phyloP scores from a whole-genome alignment of 2,888 invertebrate species.

The Empis stercorea region DNA sequence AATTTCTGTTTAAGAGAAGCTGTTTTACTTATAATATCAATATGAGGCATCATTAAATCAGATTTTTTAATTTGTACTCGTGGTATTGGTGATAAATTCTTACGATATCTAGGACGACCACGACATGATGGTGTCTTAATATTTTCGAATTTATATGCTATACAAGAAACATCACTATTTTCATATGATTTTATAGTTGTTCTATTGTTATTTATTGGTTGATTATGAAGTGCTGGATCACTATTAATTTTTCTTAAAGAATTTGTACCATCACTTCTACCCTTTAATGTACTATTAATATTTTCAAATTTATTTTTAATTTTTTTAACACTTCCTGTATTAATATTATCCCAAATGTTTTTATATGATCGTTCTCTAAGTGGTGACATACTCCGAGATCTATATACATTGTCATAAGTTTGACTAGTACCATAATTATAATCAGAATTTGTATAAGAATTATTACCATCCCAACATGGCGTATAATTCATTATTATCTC shows the following conservation, averaged over 20 bases:
- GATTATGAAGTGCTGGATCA: slow-evolving; percentile 59
- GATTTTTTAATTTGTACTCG: slow-evolving; percentile 48
- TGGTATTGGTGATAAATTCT: slow-evolving; percentile 49
- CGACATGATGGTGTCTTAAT: slow-evolving; percentile 37
- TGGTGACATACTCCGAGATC: slow-evolving; percentile 61
- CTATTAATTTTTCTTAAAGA: slow-evolving; percentile 53
- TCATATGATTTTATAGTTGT: slow-evolving; percentile 40
- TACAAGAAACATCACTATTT: slow-evolving; percentile 45
- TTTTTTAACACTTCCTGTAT: slow-evolving; percentile 63
- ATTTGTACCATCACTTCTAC: slow-evolving; percentile 11
- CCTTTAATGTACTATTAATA: slow-evolving; percentile 15
- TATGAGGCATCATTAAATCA: slow-evolving; percentile 74
- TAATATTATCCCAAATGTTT: slow-evolving; percentile 55
- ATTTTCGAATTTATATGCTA: slow-evolving; percentile 47
- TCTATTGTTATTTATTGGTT: slow-evolving; percentile 42
- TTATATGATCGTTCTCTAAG: slow-evolving; percentile 58
- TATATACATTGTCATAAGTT: slow-evolving; percentile 52
- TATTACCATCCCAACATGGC: too few species aligned
- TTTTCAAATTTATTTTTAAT: slow-evolving; percentile 65
- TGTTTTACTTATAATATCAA: slow-evolving; percentile 79
- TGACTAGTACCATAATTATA: slow-evolving; percentile 36
- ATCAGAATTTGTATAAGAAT: slow-evolving; percentile 15
- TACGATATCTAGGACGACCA: slow-evolving; percentile 38
- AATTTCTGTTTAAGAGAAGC: slow-evolving; percentile 46
- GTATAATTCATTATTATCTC: slow-evolving; percentile 28